Base-by-base conservation (phyloP, 2,113 vertebrate genomes). In the Lepisosteus oculatus region DNA sequence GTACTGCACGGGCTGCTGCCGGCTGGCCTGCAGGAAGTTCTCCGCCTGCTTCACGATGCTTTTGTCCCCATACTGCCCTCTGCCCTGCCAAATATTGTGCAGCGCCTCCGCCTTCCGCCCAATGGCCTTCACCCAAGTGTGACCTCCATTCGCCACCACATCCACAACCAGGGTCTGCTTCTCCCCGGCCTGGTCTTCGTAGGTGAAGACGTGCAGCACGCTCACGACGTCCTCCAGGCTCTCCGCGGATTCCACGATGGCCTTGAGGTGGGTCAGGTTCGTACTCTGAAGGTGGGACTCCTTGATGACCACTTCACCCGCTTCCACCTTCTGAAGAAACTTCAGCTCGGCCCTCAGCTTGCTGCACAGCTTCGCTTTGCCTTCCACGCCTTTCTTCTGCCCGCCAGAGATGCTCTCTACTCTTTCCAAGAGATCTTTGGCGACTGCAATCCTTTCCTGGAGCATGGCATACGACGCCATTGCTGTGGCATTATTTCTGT, bases 11-110 rank as follows among this genome's bases (percentile, higher is more conserved):
- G 93, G 95, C 74, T 97, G 96, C 84, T 99, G 96, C 29, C 3
- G 72, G 79, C 95, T 97, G 3, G 97, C 97, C 79, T 86, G 88
- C 55, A 98, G 86, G 76, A 96, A 99, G 81, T 96, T 95, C 77
- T 95, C 90, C 0, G 96, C 97, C 82, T 99, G 97, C 11, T 92
- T 85, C 29, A 96, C 87, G 67, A 98, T 62, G 11, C 95, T 97
- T 78, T 95, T 96, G 86, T 97, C 95, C 0, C 97, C 96, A 65
- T 97, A 99, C 66, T 98, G 97, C n/a, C 96, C 96, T 54, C 95
- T 89, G 17, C 97, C 97, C 74, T 95, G 88, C 97, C 96, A 99
- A 83, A 99, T 98, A 78, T 95, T 98, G 83, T 99, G 97, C 45
- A 99, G 84, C 0, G 97, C 96, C 86, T 98, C 96, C 0, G 97